phyloP scores from a whole-genome alignment of 2,888 invertebrate species.

The Pristionchus exspectatus region DNA sequence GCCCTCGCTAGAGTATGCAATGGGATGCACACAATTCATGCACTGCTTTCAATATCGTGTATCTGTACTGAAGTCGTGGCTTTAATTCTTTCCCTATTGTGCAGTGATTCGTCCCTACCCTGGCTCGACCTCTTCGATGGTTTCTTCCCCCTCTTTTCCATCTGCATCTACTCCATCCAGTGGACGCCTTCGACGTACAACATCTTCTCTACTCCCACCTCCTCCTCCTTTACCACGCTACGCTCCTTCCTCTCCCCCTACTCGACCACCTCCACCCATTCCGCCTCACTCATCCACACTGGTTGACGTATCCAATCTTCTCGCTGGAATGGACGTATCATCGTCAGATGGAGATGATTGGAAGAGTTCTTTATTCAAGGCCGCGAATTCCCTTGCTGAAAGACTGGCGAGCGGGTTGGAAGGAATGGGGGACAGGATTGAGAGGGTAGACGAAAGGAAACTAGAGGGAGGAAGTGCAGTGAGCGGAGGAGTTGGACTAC shows the following conservation, averaged over 20 bases:
- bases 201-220: neutral
- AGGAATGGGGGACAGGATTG: neutral
- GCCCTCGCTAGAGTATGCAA: constrained; percentile 54
- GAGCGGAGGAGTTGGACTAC: constrained; percentile 38
- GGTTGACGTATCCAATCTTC: neutral
- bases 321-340: constrained; percentile 45
- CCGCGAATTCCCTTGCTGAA: constrained; percentile 53
- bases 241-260: constrained; percentile 6
- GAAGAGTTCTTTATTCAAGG: constrained; percentile 46
- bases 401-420: constrained; percentile 15
- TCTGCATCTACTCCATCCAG: neutral
- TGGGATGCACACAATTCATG: neutral
- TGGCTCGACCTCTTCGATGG: neutral
- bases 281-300: constrained; percentile 22
- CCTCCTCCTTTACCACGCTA: constrained; percentile 9
- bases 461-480: neutral
- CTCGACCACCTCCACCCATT: constrained; percentile 18
- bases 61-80: neutral
- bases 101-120: constrained; percentile 51
- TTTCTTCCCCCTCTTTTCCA: constrained; percentile 13
- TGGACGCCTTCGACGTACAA: constrained; percentile 39
- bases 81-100: neutral
- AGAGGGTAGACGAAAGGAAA: neutral
- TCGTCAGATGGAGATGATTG: constrained; percentile 43
- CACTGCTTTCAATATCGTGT: constrained; percentile 9